Percentiles rank a stretch among this genome's conserved stretches.
Conservation (phyloP, 2,797 vertebrate species). For the Smutsia temminckii region DNA sequence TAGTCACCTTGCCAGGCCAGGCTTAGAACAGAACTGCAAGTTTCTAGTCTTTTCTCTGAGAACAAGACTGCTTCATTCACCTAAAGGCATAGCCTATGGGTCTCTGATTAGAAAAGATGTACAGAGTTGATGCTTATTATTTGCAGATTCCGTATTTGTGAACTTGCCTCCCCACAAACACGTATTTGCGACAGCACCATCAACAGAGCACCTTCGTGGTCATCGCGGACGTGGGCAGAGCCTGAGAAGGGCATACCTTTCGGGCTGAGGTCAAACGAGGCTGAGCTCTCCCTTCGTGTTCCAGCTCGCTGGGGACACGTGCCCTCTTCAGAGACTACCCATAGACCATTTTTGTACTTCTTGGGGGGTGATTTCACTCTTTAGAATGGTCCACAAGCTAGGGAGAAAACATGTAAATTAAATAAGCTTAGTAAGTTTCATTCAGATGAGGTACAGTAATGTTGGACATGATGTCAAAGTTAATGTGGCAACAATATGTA, state of each 20-base stretch:
- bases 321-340: too few relatives aligned
- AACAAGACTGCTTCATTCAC: not conserved
- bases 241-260: accelerated
- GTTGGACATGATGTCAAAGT: not conserved
- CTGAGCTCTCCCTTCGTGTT: not conserved
- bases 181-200: not conserved
- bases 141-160: not conserved
- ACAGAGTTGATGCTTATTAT: not conserved
- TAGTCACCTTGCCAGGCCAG: not conserved
- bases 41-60: slow-evolving; percentile 8
- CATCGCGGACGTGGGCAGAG: not conserved
- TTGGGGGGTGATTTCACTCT: not conserved
- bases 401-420: not conserved
- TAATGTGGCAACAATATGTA: not conserved
- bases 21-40: not conserved
- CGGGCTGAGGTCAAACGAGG: not conserved
- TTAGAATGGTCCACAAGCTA: not conserved
- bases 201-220: not conserved
- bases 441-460: not conserved
- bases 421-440: not conserved
- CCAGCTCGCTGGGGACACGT: not conserved
- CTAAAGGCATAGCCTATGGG: not conserved
- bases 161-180: not conserved
- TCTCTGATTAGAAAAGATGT: not conserved
- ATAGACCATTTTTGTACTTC: not conserved